Conservation (phyloP, 1,140 invertebrate species). For the Sitobion miscanthi region DNA sequence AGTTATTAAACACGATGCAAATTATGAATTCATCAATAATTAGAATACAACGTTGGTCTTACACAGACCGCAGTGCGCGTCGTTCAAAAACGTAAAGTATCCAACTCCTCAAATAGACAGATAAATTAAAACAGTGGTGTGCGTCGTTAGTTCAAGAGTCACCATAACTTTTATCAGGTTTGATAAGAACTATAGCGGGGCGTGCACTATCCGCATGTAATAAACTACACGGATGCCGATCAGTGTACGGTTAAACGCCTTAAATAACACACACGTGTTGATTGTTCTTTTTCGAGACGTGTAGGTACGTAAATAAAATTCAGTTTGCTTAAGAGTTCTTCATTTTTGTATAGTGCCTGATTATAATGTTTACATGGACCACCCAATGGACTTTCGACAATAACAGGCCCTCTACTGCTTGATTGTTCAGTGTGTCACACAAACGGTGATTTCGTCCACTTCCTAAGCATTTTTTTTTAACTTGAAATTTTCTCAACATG, state of each 20-base stretch:
- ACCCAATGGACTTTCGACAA: not conserved
- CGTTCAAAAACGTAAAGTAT: not conserved
- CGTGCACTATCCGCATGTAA: not conserved
- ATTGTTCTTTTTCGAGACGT: not conserved
- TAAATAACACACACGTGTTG: slow-evolving; percentile 20
- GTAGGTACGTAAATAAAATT: not conserved
- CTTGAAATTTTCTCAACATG: slow-evolving; percentile 3
- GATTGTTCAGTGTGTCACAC: not conserved
- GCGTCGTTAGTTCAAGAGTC: slow-evolving; percentile 3
- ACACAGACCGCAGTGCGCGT: not conserved
- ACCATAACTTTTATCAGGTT: not conserved
- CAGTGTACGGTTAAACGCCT: slow-evolving; percentile 37
- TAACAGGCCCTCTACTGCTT: not conserved
- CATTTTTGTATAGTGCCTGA: not conserved
- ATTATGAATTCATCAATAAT: not conserved
- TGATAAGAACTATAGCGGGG: slow-evolving; percentile 23
- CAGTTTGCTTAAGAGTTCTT: not conserved
- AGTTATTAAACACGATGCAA: not conserved
- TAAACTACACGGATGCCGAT: not conserved
- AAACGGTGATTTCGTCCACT: not conserved
- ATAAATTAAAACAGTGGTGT: not conserved
- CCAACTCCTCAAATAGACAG: not conserved
- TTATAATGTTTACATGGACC: not conserved
- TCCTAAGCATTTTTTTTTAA: not conserved
- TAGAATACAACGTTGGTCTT: not conserved